Evolutionary conservation across 2,888 invertebrate species (phyloP).

Genomic region (Drosophila colorata): DNA sequence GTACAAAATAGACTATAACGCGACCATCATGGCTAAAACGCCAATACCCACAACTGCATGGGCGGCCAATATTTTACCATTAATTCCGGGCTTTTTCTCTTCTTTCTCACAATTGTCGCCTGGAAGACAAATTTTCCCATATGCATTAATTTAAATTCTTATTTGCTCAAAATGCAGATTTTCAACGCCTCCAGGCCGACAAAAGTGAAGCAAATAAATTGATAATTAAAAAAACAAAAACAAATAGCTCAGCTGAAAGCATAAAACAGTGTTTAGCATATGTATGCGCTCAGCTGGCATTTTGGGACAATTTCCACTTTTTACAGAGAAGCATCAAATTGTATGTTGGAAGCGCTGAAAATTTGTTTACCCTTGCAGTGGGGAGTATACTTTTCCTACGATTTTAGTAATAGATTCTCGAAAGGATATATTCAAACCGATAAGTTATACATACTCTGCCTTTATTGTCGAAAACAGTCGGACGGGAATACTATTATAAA

Average conservation of each 20-base stretch:
- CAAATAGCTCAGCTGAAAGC: slow-evolving; percentile 7
- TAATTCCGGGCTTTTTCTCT: neutral
- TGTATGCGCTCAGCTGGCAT: slow-evolving; percentile 6
- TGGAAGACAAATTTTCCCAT: slow-evolving; percentile 44
- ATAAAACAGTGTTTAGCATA: neutral
- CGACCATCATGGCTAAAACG: neutral
- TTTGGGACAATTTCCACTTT: neutral
- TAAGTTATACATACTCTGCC: no score
- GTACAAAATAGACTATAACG: neutral
- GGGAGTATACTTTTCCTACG: no score
- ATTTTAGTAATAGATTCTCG: no score
- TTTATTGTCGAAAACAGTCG: no score
- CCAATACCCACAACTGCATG: slow-evolving; percentile 7
- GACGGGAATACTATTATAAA: no score
- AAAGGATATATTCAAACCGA: no score
- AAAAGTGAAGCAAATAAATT: slow-evolving; percentile 7
- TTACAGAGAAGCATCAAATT: slow-evolving; percentile 20
- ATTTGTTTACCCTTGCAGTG: neutral
- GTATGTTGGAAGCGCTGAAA: slow-evolving; percentile 51
- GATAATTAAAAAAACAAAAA: neutral
- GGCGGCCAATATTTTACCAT: slow-evolving; percentile 8
- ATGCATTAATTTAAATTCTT: slow-evolving; percentile 4
- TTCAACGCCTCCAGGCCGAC: slow-evolving; percentile 59
- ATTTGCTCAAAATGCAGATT: slow-evolving; percentile 15
- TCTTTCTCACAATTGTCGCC: slow-evolving; percentile 18